Evolutionary conservation across 2,113 vertebrate species (phyloP), one percentile per base, ranked within the genome.

Genomic region (Megaceryle torquata): DNA sequence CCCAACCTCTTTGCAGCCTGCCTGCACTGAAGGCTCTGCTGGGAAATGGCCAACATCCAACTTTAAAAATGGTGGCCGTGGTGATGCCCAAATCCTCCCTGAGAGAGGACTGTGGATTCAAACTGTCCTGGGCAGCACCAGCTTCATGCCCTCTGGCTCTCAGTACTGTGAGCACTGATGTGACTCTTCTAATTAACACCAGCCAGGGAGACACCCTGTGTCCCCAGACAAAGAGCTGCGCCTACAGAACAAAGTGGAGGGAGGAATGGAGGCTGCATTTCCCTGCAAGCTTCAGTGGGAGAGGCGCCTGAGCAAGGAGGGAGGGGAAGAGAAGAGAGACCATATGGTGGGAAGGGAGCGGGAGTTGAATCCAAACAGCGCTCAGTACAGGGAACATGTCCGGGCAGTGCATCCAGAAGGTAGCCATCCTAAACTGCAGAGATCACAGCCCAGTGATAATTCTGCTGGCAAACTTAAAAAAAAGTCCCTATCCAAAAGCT

Each of bases 101-200:
- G 61, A 26, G 75, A 78, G 51, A 67, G 35, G 56, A 8, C 3
- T 8, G 4, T 0, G 8, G 67, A 41, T 65, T 48, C 31, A 60
- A 79, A 64, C 22, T 43, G 8, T 51, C 57, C 57, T 8, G 5
- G 83, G 64, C 43, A 63, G n/a, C 60, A 35, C 25, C 56, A 76
- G 43, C 74, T 57, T 33, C 15, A 4, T 11, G 4, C 39, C 57
- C 35, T 75, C 33, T 51, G 61, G 78, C 82, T 84, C 50, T 41
- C 22, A 11, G 44, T 2, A 7, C 29, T 5, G 6, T 31, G 15
- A 35, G 57, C 0, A 4, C 39, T 77, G 82, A 59, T 0, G 5
- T 70, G 88, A 81, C 88, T 51, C 31, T n/a, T 65, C 35, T 39
- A 33, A 80, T 84, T 88, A 70, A 53, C 78, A 51, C 25, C 69